Evolutionary conservation across 2,888 invertebrate species (phyloP), one percentile per base, ranked within the genome.

Genomic region (Lapara coniferarum): DNA sequence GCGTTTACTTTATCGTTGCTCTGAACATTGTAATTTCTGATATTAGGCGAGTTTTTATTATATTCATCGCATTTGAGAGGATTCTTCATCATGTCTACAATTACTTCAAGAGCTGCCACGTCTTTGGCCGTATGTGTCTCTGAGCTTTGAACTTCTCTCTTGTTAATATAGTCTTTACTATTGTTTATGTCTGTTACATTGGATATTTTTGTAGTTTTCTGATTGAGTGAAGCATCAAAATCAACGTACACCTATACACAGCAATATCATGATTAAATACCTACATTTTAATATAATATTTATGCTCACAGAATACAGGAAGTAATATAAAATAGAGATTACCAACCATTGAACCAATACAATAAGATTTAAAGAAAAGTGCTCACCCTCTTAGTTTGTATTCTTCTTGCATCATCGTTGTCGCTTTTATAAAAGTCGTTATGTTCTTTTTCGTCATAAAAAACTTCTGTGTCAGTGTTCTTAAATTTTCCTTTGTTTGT

Each of bases 21-120:
- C 71, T 67, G 66, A 53, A 5, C 37, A 71, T 71, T 4, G 71
- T 73, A 71, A 1, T 70, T 67, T 4, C 49, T 16, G 0, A 49
- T 44, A 2, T 55, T 8, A 2, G 63, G 10, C 0, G 55, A 1
- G 0, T 53, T 16, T 37, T 67, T 3, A 25, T 71, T 74, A 7
- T 70, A 77, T 14, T 81, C 80, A 49, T 81, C 81, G 51, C 73
- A 74, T n/a, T 73, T 75, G 0, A 75, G 70, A 3, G 78, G 77
- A 57, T 85, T 85, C 72, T 84, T 86, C 71, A 87, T 76, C 13
- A 90, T 78, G 75, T 91, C 89, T 30, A 91, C 85, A 2, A 90
- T 82, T 0, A 91, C 83, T 81, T 91, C 89, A 59, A 90, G 69
- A 2, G 87, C 89, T 2, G 87, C 87, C 0, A 90, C 90, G 59